These are phyloP conservation scores for Noctilio leporinus DNA, from an alignment of 2,113 vertebrate species.

Conservation along the genomic window DNA sequence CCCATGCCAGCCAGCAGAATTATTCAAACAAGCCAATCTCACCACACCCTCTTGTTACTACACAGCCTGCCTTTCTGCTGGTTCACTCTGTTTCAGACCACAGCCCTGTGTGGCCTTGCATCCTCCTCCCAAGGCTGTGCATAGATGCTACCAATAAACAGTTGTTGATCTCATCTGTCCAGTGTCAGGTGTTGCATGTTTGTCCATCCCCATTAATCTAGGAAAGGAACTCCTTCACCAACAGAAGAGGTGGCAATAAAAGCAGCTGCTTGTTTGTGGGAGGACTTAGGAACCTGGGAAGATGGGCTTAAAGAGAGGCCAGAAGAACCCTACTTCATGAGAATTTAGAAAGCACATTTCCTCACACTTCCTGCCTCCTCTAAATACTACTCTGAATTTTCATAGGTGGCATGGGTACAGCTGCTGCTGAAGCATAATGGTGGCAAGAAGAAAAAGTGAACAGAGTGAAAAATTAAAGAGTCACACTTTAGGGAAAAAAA, in stretches of 20 bases:
- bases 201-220: background rate
- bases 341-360: background rate
- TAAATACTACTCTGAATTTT: background rate
- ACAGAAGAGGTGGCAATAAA: background rate
- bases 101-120: accelerated
- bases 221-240: background rate
- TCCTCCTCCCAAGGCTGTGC: background rate
- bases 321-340: background rate
- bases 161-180: background rate
- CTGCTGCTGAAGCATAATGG: background rate
- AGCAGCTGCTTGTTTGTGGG: background rate
- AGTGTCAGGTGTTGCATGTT: background rate
- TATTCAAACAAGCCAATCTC: background rate
- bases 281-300: background rate
- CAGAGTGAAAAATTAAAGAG: background rate
- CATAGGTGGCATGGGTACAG: background rate
- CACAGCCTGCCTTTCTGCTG: background rate
- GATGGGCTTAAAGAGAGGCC: background rate
- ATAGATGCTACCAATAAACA: background rate
- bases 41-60: background rate
- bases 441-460: background rate
- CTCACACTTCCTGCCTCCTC: background rate
- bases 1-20: background rate
- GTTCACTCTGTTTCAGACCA: background rate
- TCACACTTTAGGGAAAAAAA: background rate